A percentile compares a stretch with the other conserved stretches of the same genome.
Evolutionary conservation across 2,888 invertebrate species (phyloP).

Genomic region (Exephanes ischioxanthus): DNA sequence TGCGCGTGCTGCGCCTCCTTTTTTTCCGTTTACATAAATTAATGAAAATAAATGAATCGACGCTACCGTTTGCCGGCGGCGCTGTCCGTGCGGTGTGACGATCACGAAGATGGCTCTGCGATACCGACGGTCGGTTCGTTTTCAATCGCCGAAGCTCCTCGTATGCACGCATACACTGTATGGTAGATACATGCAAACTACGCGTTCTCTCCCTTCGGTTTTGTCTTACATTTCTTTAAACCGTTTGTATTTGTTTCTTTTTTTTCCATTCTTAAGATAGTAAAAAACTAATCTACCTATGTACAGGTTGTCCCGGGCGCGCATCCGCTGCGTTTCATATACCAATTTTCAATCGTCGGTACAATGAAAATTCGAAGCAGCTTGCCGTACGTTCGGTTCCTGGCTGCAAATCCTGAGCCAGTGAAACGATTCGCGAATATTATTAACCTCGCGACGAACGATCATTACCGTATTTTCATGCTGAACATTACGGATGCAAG

Average conservation of each 20-base stretch:
- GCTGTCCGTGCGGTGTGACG: background rate
- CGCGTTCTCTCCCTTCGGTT: slow-evolving; percentile 25
- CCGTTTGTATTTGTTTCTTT: slow-evolving; percentile 47
- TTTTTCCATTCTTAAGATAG: slow-evolving; percentile 71
- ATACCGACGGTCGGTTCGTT: slow-evolving; percentile 12
- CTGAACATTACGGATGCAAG: slow-evolving; percentile 40
- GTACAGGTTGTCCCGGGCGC: slow-evolving; percentile 78
- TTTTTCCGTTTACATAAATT: slow-evolving; percentile 55
- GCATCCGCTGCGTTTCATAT: background rate
- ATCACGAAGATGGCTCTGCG: slow-evolving; percentile 16
- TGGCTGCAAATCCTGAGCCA: slow-evolving; percentile 48
- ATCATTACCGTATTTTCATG: slow-evolving; percentile 56
- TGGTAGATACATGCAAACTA: slow-evolving; percentile 64
- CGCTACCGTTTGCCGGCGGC: slow-evolving; percentile 13
- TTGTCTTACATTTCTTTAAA: slow-evolving; percentile 38
- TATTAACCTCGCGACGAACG: slow-evolving; percentile 27
- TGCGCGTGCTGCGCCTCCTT: slow-evolving; percentile 31
- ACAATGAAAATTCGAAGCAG: background rate
- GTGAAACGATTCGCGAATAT: slow-evolving; percentile 20
- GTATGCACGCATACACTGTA: slow-evolving; percentile 65
- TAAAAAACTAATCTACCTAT: slow-evolving; percentile 84
- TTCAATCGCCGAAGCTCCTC: slow-evolving; percentile 23
- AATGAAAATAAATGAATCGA: slow-evolving; percentile 20
- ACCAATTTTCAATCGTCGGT: slow-evolving; percentile 10
- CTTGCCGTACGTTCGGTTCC: slow-evolving; percentile 59